Percentiles rank a stretch among this genome's conserved stretches.
Conservation (phyloP, 1,140 invertebrate genomes). For the Listronotus oregonensis region DNA sequence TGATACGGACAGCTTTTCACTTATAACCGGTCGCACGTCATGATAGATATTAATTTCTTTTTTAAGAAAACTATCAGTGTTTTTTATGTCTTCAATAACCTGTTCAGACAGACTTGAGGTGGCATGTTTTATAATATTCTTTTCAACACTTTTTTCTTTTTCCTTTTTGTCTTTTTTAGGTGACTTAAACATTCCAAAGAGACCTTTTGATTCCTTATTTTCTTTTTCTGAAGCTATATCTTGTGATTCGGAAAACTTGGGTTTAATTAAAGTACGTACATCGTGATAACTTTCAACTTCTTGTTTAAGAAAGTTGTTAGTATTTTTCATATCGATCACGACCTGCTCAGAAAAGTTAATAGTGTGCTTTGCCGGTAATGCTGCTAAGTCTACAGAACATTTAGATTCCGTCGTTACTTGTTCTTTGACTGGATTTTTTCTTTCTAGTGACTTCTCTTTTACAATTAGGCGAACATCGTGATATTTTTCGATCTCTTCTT, state of each 20-base stretch:
- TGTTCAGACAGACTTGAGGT: constrained; percentile 25
- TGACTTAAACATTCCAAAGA: constrained; percentile 18
- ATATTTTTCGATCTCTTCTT: constrained; percentile 29
- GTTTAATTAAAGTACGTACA: neutral
- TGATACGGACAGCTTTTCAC: neutral
- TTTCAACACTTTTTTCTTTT: constrained; percentile 28
- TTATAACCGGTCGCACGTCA: constrained; percentile 35
- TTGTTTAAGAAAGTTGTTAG: constrained; percentile 12
- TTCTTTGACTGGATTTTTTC: neutral
- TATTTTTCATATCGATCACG: constrained; percentile 2
- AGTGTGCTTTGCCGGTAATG: too few relatives aligned
- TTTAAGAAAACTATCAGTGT: constrained; percentile 38
- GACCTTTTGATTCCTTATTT: constrained; percentile 17
- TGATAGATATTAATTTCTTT: constrained; percentile 41
- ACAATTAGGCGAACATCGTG: constrained; percentile 33
- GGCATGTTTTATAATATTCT: constrained; percentile 9
- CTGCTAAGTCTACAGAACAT: neutral
- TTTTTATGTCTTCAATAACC: constrained; percentile 33
- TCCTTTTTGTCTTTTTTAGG: constrained; percentile 22
- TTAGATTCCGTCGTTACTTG: neutral
- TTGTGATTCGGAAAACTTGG: neutral
- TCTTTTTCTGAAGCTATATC: constrained; percentile 1
- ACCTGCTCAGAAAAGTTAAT: too few relatives aligned
- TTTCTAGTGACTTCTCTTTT: neutral
- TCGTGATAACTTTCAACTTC: constrained; percentile 30